A percentile compares a stretch with the other conserved stretches of the same genome.
Conservation (phyloP, 2,888 invertebrate species). For the Zygothrica quintamaculata region DNA sequence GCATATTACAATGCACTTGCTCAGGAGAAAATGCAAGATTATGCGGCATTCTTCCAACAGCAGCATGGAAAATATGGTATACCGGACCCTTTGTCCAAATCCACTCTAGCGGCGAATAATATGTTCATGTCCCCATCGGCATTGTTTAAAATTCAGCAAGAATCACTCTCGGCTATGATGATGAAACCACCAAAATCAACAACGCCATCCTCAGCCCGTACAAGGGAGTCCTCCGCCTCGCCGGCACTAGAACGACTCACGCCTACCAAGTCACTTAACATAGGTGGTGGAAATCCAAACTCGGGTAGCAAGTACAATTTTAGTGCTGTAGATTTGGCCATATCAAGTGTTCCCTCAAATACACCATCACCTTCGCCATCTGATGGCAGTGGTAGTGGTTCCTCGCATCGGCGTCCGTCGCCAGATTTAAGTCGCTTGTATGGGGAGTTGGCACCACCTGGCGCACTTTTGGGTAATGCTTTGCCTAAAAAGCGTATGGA, state of each 20-base stretch:
- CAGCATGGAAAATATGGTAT: conserved; percentile 85
- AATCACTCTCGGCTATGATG: conserved; percentile 85
- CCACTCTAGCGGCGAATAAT: conserved; percentile 90
- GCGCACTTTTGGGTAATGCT: conserved; percentile 57
- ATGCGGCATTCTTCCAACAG: conserved; percentile 85
- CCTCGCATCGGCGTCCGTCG: conserved; percentile 81
- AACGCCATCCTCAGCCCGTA: conserved; percentile 80
- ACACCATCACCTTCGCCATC: conserved; percentile 82
- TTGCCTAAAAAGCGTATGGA: conserved; percentile 84
- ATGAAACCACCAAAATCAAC: conserved; percentile 85
- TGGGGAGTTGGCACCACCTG: conserved; percentile 80
- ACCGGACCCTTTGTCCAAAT: conserved; percentile 91
- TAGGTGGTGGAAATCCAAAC: conserved; percentile 61
- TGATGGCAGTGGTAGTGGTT: conserved; percentile 82
- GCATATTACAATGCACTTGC: conserved; percentile 83
- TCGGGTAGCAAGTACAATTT: conserved; percentile 83
- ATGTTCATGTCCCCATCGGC: conserved; percentile 90
- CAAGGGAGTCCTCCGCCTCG: conserved; percentile 84
- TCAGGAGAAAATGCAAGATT: conserved; percentile 86
- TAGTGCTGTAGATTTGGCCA: conserved; percentile 84
- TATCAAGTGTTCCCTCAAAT: conserved; percentile 84
- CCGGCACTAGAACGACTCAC: conserved; percentile 83
- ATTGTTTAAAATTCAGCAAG: conserved; percentile 89
- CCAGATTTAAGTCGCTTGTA: conserved; percentile 84
- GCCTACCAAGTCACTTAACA: conserved; percentile 80